These are phyloP conservation scores for Azorinus chamasolen DNA, from an alignment of 2,888 invertebrate species.

Conservation along the genomic window DNA sequence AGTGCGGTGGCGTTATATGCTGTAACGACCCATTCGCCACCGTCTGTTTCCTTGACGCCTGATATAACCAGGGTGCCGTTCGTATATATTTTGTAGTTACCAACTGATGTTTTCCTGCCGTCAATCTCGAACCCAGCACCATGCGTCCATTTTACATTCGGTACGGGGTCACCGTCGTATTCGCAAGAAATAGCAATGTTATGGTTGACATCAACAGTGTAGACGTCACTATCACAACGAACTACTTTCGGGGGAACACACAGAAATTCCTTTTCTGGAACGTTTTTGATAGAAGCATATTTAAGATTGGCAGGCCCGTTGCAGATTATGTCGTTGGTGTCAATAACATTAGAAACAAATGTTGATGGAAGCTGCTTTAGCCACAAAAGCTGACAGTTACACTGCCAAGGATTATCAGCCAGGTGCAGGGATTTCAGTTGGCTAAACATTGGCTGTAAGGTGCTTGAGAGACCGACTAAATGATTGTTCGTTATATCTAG, in stretches of 20 bases:
- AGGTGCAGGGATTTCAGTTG: constrained; percentile 54
- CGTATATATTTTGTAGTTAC: constrained; percentile 40
- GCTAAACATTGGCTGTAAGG: constrained; percentile 51
- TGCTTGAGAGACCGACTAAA: constrained; percentile 55
- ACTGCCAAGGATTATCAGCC: constrained; percentile 70
- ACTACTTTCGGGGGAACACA: constrained; percentile 67
- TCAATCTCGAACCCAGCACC: constrained; percentile 54
- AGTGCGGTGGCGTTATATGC: constrained; percentile 56
- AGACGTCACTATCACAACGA: constrained; percentile 49
- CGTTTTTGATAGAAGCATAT: constrained; percentile 54
- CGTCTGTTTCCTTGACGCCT: constrained; percentile 38
- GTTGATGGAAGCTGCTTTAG: constrained; percentile 54
- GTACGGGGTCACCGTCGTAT: constrained; percentile 67
- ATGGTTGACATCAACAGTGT: constrained; percentile 48
- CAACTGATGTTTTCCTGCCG: constrained; percentile 30
- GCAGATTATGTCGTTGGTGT: constrained; percentile 61
- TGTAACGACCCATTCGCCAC: constrained; percentile 58
- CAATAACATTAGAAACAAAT: constrained; percentile 35
- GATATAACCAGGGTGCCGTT: constrained; percentile 65
- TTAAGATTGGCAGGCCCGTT: constrained; percentile 59
- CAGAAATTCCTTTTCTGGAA: constrained; percentile 56
- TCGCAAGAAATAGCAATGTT: constrained; percentile 53
- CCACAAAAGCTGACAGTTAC: constrained; percentile 72
- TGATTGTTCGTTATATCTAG: constrained; percentile 67
- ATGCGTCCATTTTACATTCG: constrained; percentile 63